phyloP scores from a whole-genome alignment of 1,140 invertebrate species.

The Paraescarpia echinospica region DNA sequence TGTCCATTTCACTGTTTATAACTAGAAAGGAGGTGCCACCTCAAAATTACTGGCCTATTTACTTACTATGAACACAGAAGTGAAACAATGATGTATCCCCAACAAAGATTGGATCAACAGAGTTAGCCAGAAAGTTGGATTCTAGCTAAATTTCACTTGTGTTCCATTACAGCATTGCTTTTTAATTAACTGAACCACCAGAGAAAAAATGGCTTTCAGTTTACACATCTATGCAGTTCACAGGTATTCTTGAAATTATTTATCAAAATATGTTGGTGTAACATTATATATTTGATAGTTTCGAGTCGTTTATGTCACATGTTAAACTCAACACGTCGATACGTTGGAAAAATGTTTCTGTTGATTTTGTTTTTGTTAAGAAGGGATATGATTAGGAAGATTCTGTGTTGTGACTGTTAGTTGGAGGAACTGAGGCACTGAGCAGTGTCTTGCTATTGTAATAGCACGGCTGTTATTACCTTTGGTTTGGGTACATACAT shows the following conservation, averaged over 20 bases:
- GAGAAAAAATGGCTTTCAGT: background rate
- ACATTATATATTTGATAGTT: background rate
- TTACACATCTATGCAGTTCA: background rate
- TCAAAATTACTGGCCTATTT: too few relatives aligned
- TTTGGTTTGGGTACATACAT: background rate
- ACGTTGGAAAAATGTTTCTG: background rate
- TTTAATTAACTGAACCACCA: background rate
- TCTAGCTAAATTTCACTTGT: background rate
- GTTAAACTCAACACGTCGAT: background rate
- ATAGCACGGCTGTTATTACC: background rate
- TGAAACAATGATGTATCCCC: too few relatives aligned
- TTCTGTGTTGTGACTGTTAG: background rate
- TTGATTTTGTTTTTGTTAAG: background rate
- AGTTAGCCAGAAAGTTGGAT: background rate
- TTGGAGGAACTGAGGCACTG: background rate
- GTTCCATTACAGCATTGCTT: background rate
- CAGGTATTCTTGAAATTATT: background rate
- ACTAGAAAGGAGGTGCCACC: too few relatives aligned
- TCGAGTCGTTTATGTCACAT: background rate
- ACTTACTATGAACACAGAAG: too few relatives aligned
- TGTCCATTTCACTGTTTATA: too few relatives aligned
- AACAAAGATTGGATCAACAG: too few relatives aligned
- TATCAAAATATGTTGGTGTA: background rate
- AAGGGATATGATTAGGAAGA: background rate
- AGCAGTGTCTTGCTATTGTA: background rate